A percentile compares a stretch with the other conserved stretches of the same genome.
Conservation (phyloP, 2,888 invertebrate species). For the Zygothrica quintamaculata region DNA sequence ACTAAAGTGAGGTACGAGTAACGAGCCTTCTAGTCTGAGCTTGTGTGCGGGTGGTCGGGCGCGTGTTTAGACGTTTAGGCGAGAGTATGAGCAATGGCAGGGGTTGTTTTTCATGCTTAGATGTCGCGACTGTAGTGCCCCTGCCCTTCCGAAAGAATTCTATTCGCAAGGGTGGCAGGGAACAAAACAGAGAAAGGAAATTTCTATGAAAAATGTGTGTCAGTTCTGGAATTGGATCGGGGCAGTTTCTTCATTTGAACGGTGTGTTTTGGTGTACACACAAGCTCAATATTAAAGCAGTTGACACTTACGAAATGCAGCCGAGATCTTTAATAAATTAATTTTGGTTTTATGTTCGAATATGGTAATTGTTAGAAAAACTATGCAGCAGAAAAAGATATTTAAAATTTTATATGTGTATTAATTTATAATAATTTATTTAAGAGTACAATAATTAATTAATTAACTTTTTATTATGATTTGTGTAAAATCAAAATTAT, state of each 20-base stretch:
- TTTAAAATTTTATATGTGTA: no score
- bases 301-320: slow-evolving; percentile 49
- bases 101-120: slow-evolving; percentile 36
- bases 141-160: not conserved
- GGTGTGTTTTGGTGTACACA: slow-evolving; percentile 5
- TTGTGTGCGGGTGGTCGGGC: slow-evolving; percentile 13
- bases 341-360: no score
- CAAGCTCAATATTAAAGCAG: slow-evolving; percentile 60
- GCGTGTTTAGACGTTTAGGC: slow-evolving; percentile 32
- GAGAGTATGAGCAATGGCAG: slow-evolving; percentile 17
- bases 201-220: slow-evolving; percentile 56
- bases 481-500: no score
- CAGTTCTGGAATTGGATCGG: slow-evolving; percentile 34
- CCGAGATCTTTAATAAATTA: no score
- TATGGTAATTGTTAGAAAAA: no score
- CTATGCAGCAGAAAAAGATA: no score
- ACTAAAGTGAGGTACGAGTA: slow-evolving; percentile 24
- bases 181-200: slow-evolving; percentile 21
- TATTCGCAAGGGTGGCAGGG: slow-evolving; percentile 24
- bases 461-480: no score
- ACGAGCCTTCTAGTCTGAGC: slow-evolving; percentile 24
- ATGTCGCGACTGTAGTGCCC: slow-evolving; percentile 9
- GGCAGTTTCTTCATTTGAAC: slow-evolving; percentile 10
- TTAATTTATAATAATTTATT: no score
- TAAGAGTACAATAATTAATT: no score